These are phyloP conservation scores for Pipra filicauda DNA, from an alignment of 2,113 vertebrate genomes.

Conservation along the genomic window DNA sequence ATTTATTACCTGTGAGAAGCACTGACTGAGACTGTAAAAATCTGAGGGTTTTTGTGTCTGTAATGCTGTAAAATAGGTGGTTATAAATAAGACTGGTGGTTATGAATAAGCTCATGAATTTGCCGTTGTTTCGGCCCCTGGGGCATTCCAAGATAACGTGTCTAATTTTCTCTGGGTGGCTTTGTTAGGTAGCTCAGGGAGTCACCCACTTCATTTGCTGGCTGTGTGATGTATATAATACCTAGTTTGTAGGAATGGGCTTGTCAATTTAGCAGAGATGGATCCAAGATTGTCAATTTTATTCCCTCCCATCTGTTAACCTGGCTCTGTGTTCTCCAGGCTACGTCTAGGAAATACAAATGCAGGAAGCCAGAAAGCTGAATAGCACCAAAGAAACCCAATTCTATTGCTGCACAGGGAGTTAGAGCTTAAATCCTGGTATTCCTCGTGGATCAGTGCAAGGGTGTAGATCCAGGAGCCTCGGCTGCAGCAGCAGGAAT, in stretches of 20 bases:
- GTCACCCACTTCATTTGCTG: not conserved
- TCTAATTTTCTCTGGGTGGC: not conserved
- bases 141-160: not conserved
- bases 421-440: not conserved
- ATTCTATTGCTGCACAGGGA: not conserved
- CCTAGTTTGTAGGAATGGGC: not conserved
- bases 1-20: conserved; percentile 11
- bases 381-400: not conserved
- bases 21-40: not conserved
- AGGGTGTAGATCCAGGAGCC: not conserved
- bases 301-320: conserved; percentile 32
- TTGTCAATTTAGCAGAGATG: conserved; percentile 15
- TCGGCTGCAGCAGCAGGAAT: fast-evolving
- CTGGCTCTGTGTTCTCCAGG: not conserved
- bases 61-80: not conserved
- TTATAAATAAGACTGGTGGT: not conserved
- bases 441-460: not conserved
- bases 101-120: not conserved
- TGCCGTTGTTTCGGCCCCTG: not conserved
- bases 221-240: not conserved
- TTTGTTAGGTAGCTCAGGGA: not conserved
- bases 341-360: not conserved
- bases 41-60: not conserved
- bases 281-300: conserved; percentile 18
- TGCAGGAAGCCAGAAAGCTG: not conserved